These are phyloP conservation scores for Prionailurus bengalensis DNA, from an alignment of 2,113 vertebrate genomes.

Conservation along the genomic window DNA sequence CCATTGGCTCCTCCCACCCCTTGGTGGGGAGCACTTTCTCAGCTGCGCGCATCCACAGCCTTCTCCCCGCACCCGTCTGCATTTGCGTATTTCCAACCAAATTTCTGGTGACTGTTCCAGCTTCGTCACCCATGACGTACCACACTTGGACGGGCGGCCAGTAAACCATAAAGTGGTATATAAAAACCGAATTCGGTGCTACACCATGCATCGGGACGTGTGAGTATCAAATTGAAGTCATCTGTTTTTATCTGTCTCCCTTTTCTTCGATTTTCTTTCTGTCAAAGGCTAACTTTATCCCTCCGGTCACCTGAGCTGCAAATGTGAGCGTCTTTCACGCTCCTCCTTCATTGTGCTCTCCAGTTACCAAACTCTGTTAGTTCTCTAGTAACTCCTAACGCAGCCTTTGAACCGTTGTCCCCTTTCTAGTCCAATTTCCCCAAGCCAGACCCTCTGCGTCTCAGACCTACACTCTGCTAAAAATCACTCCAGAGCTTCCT, in stretches of 20 bases:
- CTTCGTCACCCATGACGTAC: background rate
- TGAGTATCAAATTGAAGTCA: background rate
- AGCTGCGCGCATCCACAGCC: background rate
- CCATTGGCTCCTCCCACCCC: background rate
- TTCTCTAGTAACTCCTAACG: background rate
- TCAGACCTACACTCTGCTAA: background rate
- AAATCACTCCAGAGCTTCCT: background rate
- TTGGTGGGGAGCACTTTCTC: background rate
- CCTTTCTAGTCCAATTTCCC: background rate
- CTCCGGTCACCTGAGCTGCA: background rate
- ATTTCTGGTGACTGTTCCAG: background rate
- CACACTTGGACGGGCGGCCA: background rate
- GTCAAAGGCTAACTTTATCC: background rate
- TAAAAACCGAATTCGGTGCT: background rate
- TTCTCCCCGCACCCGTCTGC: background rate
- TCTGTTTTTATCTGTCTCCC: background rate
- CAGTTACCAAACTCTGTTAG: background rate
- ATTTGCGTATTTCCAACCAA: background rate
- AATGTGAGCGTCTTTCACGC: background rate
- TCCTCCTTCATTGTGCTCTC: background rate
- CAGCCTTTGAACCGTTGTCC: background rate
- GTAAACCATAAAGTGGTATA: background rate
- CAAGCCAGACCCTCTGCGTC: background rate
- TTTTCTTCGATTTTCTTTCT: background rate
- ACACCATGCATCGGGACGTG: background rate